Conservation (phyloP, 1,140 invertebrate genomes). For the Pseudomyrmex flavicornis region DNA sequence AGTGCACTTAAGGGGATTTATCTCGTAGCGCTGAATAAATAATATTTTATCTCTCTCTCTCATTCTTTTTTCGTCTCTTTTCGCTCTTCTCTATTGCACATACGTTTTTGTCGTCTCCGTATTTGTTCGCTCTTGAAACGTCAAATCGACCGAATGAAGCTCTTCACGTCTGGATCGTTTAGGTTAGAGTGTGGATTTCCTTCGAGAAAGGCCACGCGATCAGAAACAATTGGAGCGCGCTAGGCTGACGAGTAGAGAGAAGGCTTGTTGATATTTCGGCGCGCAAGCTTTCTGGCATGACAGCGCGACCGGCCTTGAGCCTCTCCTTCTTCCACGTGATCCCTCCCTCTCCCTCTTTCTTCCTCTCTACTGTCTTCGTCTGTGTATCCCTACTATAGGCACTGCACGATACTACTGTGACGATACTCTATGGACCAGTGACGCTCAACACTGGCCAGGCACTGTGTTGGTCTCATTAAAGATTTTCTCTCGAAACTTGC, state of each 20-base stretch:
- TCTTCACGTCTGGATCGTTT: neutral
- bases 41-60: neutral
- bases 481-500: neutral
- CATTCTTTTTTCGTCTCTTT: too few relatives aligned
- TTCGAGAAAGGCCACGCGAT: conserved; percentile 30
- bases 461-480: neutral
- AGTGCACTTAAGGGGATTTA: too few relatives aligned
- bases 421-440: conserved; percentile 71
- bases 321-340: conserved; percentile 57
- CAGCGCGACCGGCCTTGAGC: conserved; percentile 83
- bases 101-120: neutral
- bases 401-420: conserved; percentile 31
- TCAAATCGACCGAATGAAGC: conserved; percentile 7
- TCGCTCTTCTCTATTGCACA: neutral
- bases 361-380: neutral
- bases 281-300: conserved; percentile 80
- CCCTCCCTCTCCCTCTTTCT: conserved; percentile 42
- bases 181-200: neutral
- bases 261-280: conserved; percentile 82
- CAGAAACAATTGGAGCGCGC: conserved; percentile 35
- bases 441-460: conserved; percentile 60
- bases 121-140: neutral
- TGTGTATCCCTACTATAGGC: conserved; percentile 47
- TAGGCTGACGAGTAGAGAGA: conserved; percentile 71
- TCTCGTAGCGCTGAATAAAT: too few relatives aligned